A percentile compares a stretch with the other conserved stretches of the same genome.
These are phyloP conservation scores for Sceloporus undulatus DNA, from an alignment of 2,113 vertebrate species.

Conservation along the genomic window DNA sequence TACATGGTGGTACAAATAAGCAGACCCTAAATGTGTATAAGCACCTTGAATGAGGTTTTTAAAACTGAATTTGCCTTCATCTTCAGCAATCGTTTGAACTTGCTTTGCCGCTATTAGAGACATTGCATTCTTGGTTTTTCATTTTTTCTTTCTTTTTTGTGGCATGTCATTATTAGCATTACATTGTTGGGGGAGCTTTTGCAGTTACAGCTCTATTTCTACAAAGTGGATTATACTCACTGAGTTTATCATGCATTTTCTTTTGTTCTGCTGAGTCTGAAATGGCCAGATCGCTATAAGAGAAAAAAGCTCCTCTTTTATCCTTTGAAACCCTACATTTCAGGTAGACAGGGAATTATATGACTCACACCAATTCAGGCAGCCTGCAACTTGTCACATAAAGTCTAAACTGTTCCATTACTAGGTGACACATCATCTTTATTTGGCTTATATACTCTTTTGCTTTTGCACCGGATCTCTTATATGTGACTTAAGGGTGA, in stretches of 20 bases:
- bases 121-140: too few species aligned
- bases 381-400: conserved; percentile 8
- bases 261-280: not conserved
- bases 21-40: not conserved
- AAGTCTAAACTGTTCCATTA: conserved; percentile 12
- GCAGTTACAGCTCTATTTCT: not conserved
- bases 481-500: not conserved
- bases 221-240: not conserved
- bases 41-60: not conserved
- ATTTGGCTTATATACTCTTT: conserved; percentile 5
- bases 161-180: not conserved
- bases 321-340: conserved; percentile 8
- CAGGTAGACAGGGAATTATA: not conserved
- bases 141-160: not conserved
- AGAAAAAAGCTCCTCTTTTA: not conserved
- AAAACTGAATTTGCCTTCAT: not conserved
- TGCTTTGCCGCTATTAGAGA: not conserved
- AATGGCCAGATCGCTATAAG: not conserved
- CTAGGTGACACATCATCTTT: not conserved
- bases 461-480: not conserved
- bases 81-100: not conserved
- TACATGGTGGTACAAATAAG: not conserved
- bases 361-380: not conserved
- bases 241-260: not conserved
- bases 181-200: not conserved